Base-by-base conservation (phyloP, 2,888 invertebrate genomes). In the Caenorhabditis virilis region DNA sequence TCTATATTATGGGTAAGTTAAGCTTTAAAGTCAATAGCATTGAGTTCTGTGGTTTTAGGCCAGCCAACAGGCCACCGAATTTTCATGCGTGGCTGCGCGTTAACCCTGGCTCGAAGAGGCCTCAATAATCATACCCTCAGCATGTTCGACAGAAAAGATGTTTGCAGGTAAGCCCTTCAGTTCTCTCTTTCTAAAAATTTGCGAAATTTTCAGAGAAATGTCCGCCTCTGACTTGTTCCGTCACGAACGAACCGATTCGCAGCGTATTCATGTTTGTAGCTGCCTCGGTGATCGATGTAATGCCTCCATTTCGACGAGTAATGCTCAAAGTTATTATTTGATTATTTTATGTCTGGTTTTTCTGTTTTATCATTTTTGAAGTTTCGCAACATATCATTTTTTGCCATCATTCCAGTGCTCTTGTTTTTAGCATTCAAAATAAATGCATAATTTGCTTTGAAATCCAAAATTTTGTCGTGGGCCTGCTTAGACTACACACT, bases 11-110 rank as follows among this genome's bases (percentile, higher is more conserved):
- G 67, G 81, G 78, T 80, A 48, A 42, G 66, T n/a, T 9, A 36
- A 18, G 20, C 18, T 41, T 13, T 30, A 13, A 30, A 41, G 6
- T 9, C 15, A 52, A n/a, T n/a, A n/a, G n/a, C n/a, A n/a, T n/a
- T n/a, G n/a, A n/a, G n/a, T n/a, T n/a, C n/a, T n/a, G n/a, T n/a
- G n/a, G n/a, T n/a, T 57, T 16, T 48, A 78, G 80, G 82, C n/a
- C 74, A 79, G 23, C 76, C 80, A 27, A 81, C 82, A 20, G 82
- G 82, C 22, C 70, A 76, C 26, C 69, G 72, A 23, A 51, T 82
- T 7, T 78, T 71, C 35, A 82, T 82, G 78, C 71, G 82, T 15
- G 82, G 82, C 1, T 82, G 82, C 50, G 77, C 82, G 23, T 59
- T 76, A 33, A 72, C 77, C 0, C 54, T 82, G 4, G 73, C 72